Base-by-base conservation (phyloP, 1,140 invertebrate species). In the Solen grandis region DNA sequence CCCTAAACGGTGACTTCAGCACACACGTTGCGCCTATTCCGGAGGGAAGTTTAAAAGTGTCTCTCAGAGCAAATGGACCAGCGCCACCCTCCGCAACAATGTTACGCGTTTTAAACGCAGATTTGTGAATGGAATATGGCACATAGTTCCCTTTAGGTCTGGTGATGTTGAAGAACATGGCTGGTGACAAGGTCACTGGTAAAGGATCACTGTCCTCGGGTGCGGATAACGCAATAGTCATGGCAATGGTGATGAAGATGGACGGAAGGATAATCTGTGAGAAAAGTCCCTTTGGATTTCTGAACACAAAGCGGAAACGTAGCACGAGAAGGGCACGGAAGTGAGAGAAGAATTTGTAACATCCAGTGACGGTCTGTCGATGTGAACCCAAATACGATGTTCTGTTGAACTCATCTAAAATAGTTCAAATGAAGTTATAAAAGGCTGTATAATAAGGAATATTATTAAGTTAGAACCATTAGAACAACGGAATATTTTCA, bases 211-310 rank as follows among this genome's bases (percentile, higher is more conserved):
- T 29, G 29, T 50, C 66, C 52, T 38, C 52, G 0, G 77, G 77
- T 13, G 77, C 77, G 10, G 77, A 55, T 50, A 80, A 36, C 16
- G 77, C 77, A 63, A 80, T 73, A 4, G 77, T 80, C 77, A 80
- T 80, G 36, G 77, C 63, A 22, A 80, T 80, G 16, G 77, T 72
- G 19, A 80, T 68, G 54, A 80, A 80, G 35, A 80, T 33, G 4
- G 77, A 59, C 5, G 77, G 77, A 27, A 80, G 35, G 19, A 80
- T 52, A 4, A 80, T 72, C 66, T 80, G 77, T 31, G 77, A 80
- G 10, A 80, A 59, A 1, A 80, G 19, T 0, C 59, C 77, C 35
- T 80, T 80, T 19, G 55, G 4, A 59, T 80, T 80, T 13, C 77
- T 38, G 2, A 65, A 36, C 1, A 29, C 63, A 33, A 62, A 70